Percentiles rank a stretch among this genome's conserved stretches.
Conservation (phyloP, 2,113 vertebrate species). For the Pituophis catenifer region DNA sequence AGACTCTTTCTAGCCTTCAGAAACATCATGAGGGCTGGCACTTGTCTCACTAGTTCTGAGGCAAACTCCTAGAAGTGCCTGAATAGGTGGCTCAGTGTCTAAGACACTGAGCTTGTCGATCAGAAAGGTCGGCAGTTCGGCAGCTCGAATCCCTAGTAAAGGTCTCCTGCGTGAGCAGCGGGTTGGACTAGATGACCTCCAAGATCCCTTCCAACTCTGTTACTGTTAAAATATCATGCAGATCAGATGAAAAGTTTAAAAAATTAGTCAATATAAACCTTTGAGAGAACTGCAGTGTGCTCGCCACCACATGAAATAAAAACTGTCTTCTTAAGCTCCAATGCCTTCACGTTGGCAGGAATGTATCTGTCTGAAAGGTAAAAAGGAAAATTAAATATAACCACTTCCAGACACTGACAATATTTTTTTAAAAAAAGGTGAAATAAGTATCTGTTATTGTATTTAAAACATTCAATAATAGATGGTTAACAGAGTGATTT, state of each 20-base stretch:
- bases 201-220: no score
- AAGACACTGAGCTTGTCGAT: no score
- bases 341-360: constrained; percentile 34
- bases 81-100: no score
- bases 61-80: not conserved
- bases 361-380: constrained; percentile 47
- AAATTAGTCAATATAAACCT: constrained; percentile 55
- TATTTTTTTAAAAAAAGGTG: not conserved
- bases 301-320: constrained; percentile 70
- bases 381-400: not conserved
- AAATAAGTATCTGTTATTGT: not conserved
- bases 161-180: no score
- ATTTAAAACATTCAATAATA: not conserved
- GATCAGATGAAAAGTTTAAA: not conserved
- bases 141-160: no score
- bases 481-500: no score
- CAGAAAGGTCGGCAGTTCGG: no score
- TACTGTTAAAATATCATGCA: not conserved
- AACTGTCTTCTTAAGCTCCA: constrained; percentile 55
- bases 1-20: not conserved
- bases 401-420: not conserved
- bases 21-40: not conserved
- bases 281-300: constrained; percentile 70
- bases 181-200: no score
- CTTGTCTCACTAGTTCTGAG: not conserved